phyloP scores from a whole-genome alignment of 2,113 vertebrate genomes.

The Vidua chalybeata region DNA sequence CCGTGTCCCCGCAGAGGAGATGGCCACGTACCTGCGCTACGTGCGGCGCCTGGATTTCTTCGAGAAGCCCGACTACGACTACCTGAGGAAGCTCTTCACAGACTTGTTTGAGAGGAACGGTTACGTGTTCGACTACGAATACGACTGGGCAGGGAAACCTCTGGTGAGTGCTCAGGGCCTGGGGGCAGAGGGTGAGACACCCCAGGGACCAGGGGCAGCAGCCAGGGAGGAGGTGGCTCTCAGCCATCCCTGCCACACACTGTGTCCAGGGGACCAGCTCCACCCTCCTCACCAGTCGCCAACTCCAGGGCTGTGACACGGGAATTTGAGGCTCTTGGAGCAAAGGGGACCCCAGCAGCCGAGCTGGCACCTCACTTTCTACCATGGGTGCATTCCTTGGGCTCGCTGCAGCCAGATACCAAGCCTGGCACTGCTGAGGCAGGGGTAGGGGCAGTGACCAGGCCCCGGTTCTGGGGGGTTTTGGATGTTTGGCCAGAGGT shows the following conservation, averaged over 20 bases:
- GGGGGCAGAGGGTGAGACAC: neutral
- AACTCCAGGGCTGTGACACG: neutral
- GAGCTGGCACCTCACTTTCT: neutral
- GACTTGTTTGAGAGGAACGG: slow-evolving; percentile 93
- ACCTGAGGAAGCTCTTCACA: slow-evolving; percentile 93
- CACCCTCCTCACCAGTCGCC: neutral
- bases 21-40: slow-evolving; percentile 95
- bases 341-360: neutral
- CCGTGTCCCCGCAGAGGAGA: slow-evolving; percentile 82
- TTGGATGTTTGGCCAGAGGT: neutral
- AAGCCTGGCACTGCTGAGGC: rapidly evolving
- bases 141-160: slow-evolving; percentile 97
- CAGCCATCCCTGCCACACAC: rapidly evolving
- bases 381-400: neutral
- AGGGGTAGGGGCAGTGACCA: rapidly evolving
- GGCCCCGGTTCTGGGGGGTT: rapidly evolving
- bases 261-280: rapidly evolving
- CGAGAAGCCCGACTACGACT: slow-evolving; percentile 96
- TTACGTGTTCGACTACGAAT: slow-evolving; percentile 95
- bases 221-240: neutral
- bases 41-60: slow-evolving; percentile 97
- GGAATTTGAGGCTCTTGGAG: neutral
- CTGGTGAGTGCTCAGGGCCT: slow-evolving; percentile 76
- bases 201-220: neutral
- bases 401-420: rapidly evolving